Conservation (phyloP, 2,888 invertebrate species). For the Yponomeuta malinellus region DNA sequence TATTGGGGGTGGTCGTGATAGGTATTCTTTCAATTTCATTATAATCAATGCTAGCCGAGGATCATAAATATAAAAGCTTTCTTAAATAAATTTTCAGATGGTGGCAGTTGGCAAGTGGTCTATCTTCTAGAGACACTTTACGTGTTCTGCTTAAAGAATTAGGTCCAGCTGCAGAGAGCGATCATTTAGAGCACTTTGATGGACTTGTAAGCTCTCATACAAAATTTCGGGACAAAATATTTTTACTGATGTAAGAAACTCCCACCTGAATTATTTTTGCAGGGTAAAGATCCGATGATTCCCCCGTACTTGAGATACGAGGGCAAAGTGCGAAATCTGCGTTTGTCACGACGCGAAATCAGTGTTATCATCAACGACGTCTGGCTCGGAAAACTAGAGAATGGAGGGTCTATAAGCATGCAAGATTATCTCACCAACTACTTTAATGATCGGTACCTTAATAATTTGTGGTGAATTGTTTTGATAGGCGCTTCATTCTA, state of each 20-base stretch:
- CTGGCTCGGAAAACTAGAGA: constrained; percentile 53
- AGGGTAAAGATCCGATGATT: constrained; percentile 61
- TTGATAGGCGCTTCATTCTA: too few relatives aligned
- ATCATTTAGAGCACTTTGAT: constrained; percentile 64
- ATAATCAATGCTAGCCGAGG: background rate
- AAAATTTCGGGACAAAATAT: background rate
- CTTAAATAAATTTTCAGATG: constrained; percentile 37
- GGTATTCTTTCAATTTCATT: constrained; percentile 29
- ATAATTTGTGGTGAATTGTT: too few relatives aligned
- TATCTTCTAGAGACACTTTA: constrained; percentile 57
- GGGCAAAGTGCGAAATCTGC: constrained; percentile 65
- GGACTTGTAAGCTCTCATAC: constrained; percentile 47
- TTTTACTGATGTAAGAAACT: background rate
- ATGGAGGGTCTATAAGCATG: constrained; percentile 40
- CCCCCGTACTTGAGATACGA: constrained; percentile 62
- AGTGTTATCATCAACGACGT: constrained; percentile 67
- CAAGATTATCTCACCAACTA: constrained; percentile 64
- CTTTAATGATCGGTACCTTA: constrained; percentile 57
- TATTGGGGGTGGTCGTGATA: constrained; percentile 64
- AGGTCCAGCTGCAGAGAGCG: constrained; percentile 64
- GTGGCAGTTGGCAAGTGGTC: constrained; percentile 57
- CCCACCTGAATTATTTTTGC: constrained; percentile 13
- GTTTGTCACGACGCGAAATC: constrained; percentile 65
- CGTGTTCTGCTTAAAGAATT: constrained; percentile 63
- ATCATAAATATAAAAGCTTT: background rate